These are phyloP conservation scores for Podabrus alpinus DNA, from an alignment of 2,888 invertebrate species.

Conservation along the genomic window DNA sequence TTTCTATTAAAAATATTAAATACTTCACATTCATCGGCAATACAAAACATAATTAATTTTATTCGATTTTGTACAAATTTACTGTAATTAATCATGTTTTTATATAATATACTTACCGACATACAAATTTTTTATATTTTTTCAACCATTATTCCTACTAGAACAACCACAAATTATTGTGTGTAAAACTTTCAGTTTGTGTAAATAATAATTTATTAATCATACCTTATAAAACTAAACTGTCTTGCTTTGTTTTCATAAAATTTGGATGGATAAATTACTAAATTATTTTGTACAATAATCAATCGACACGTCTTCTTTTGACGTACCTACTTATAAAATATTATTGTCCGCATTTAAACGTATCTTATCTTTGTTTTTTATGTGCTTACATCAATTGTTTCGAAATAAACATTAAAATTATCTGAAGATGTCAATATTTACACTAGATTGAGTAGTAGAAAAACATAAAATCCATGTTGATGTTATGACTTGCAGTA, in stretches of 20 bases:
- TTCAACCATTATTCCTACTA: neutral
- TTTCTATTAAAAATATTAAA: neutral
- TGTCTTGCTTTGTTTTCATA: neutral
- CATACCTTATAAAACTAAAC: neutral
- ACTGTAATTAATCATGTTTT: neutral
- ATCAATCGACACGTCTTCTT: neutral
- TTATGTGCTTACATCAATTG: neutral
- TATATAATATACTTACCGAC: neutral
- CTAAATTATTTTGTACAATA: neutral
- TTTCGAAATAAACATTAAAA: neutral
- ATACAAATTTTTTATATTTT: neutral
- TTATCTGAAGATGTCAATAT: neutral
- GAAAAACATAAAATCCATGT: neutral
- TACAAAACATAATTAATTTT: neutral
- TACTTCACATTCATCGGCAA: neutral
- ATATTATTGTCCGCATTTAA: neutral
- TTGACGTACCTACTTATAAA: neutral
- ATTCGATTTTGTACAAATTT: neutral
- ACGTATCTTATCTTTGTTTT: neutral
- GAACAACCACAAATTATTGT: neutral
- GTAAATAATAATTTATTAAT: neutral
- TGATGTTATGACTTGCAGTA: neutral
- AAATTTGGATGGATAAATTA: neutral
- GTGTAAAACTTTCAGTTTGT: neutral
- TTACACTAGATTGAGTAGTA: neutral